Evolutionary conservation across 2,797 vertebrate species (phyloP).

Genomic region (Oreochromis grahami): DNA sequence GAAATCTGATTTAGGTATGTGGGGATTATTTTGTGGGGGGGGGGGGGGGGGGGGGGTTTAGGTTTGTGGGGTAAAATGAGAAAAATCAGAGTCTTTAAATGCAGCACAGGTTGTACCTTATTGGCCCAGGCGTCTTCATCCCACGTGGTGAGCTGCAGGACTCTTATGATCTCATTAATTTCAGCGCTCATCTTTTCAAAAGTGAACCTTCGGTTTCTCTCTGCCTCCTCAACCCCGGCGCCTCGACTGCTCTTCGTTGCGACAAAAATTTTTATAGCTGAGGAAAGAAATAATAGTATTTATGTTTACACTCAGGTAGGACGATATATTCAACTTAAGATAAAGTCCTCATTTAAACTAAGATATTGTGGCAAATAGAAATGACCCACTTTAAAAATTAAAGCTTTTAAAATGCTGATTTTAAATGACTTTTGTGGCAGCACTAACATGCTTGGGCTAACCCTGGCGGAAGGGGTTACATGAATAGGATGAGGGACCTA

Average conservation of each 20-base stretch:
- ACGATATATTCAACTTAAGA: neutral
- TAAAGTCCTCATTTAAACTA: neutral
- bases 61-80: neutral
- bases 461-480: too few species aligned
- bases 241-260: constrained; percentile 91
- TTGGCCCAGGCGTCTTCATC: constrained; percentile 98
- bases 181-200: constrained; percentile 98
- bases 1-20: neutral
- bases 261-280: constrained; percentile 98
- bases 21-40: neutral
- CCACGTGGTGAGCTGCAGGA: constrained; percentile 97
- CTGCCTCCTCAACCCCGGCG: constrained; percentile 92
- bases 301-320: neutral
- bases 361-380: neutral
- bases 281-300: neutral
- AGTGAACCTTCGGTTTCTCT: constrained; percentile 94
- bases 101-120: constrained; percentile 76
- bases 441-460: neutral
- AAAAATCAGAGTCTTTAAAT: neutral
- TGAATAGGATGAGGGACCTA: too few species aligned
- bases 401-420: neutral
- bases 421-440: neutral
- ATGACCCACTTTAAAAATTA: neutral
- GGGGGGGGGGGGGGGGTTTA: too few species aligned
- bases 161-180: constrained; percentile 96